Evolutionary conservation across 1,140 invertebrate genomes (phyloP).

Genomic region (Wasmannia auropunctata): DNA sequence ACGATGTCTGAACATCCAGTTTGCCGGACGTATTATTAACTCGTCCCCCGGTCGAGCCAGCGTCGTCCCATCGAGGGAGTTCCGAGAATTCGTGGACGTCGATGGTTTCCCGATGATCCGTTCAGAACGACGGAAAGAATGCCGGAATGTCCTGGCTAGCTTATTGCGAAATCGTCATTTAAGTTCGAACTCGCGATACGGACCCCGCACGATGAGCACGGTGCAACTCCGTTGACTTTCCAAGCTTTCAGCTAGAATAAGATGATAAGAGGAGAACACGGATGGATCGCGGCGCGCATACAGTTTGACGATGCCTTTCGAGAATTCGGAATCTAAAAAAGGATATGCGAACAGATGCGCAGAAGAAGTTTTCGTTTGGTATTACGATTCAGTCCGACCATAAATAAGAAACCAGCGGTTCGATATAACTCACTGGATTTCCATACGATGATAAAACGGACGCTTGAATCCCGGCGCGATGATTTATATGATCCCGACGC

Average conservation of each 20-base stretch:
- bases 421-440: slow-evolving; percentile 83
- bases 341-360: slow-evolving; percentile 44
- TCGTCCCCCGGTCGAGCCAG: slow-evolving; percentile 57
- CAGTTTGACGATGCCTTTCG: not conserved
- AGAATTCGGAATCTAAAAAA: not conserved
- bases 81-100: slow-evolving; percentile 62
- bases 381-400: slow-evolving; percentile 65
- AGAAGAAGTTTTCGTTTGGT: slow-evolving; percentile 27
- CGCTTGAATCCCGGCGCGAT: slow-evolving; percentile 75
- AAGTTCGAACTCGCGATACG: not conserved
- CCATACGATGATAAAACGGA: slow-evolving; percentile 84
- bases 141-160: not conserved
- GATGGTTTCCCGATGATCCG: slow-evolving; percentile 35
- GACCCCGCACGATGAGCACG: not conserved
- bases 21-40: slow-evolving; percentile 70
- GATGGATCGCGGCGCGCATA: not conserved
- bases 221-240: not conserved
- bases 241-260: not conserved
- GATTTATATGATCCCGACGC: slow-evolving; percentile 82
- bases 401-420: slow-evolving; percentile 81
- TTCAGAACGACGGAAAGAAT: slow-evolving; percentile 15
- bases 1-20: slow-evolving; percentile 73
- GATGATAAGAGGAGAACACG: not conserved
- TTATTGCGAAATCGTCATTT: not conserved
- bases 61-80: slow-evolving; percentile 44